Percentiles rank a stretch among this genome's conserved stretches.
These are phyloP conservation scores for Carpatolechia fugitivella DNA, from an alignment of 2,888 invertebrate species.

Conservation along the genomic window DNA sequence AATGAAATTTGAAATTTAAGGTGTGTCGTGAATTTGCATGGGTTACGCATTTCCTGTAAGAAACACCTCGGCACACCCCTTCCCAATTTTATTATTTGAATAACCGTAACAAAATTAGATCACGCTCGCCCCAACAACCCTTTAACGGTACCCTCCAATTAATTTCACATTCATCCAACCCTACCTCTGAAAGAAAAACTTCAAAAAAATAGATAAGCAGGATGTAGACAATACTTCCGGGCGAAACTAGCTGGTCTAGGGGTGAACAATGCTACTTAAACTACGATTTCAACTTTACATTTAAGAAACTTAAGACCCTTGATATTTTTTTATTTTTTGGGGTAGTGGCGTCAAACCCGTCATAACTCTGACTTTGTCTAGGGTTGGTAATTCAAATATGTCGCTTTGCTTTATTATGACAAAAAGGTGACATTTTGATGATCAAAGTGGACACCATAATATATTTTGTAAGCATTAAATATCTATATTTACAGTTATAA, in stretches of 20 bases:
- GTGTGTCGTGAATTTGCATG: conserved; percentile 7
- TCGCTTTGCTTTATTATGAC: conserved; percentile 61
- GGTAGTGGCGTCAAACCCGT: conserved; percentile 41
- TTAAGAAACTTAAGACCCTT: conserved; percentile 27
- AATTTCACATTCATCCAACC: conserved; percentile 69
- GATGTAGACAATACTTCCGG: conserved; percentile 55
- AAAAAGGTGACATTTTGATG: conserved; percentile 45
- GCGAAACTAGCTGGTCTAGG: conserved; percentile 40
- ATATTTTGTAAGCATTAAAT: conserved; percentile 23
- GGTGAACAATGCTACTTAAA: conserved; percentile 44
- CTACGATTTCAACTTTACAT: conserved; percentile 38
- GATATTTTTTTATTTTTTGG: conserved; percentile 19
- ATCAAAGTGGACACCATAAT: conserved; percentile 27
- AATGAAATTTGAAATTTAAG: neutral
- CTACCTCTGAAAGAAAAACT: conserved; percentile 36
- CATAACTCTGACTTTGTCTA: conserved; percentile 54
- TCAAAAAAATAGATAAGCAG: conserved; percentile 55
- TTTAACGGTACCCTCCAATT: conserved; percentile 64
- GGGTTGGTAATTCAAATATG: conserved; percentile 55
- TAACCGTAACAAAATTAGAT: conserved; percentile 47
- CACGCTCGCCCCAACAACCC: conserved; percentile 50
- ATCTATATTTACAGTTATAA: conserved; percentile 19
- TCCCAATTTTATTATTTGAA: conserved; percentile 25
- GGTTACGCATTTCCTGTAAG: conserved; percentile 20
- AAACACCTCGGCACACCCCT: conserved; percentile 14